Evolutionary conservation across 2,113 vertebrate species (phyloP), one percentile per base, ranked within the genome.

Genomic region (Ardeotis arabs): DNA sequence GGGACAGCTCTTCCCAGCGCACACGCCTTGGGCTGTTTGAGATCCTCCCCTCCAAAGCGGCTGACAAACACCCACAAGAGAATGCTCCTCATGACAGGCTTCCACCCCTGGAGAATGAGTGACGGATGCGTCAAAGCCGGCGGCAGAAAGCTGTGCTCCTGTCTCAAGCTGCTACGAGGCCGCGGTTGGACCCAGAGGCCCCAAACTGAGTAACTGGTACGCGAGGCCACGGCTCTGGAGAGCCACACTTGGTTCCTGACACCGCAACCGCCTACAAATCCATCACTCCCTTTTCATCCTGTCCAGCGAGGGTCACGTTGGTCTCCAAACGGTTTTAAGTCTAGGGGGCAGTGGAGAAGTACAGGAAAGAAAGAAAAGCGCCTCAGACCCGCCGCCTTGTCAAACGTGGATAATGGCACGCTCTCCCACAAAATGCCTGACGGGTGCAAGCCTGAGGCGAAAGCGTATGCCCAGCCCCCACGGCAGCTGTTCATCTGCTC

Each of bases 401-500:
- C 91, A 90, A 52, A 77, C 6, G 59, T 2, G 19, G 74, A 82
- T 52, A 28, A 73, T 91, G 95, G 84, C 87, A 84, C 12, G 0
- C 18, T 37, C 74, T 62, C 72, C 89, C 91, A 84, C 77, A 68
- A 78, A 82, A 63, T 1, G 49, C 50, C 64, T 79, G 77, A 72
- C 0, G 49, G 87, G 81, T 87, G 74, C 62, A 1, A 89, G 96
- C 96, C 96, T 56, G 68, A 97, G 91, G 96, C 96, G 69, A 94
- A 82, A 60, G 67, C 52, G 41, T 44, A 23, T 64, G 77, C 87
- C 94, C 84, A 95, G 74, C 84, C 77, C 90, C 91, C 89, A 35
- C 1, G 33, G 81, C 93, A 96, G 94, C 93, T 96, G 95, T 94
- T 93, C 75, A 67, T 87, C 83, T 45, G 29, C 66, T 96, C 89